Evolutionary conservation across 64 coral and sea anemone genomes (phyloP), one percentile per base, ranked within the genome.

Genomic region (Trachythela sp.): DNA sequence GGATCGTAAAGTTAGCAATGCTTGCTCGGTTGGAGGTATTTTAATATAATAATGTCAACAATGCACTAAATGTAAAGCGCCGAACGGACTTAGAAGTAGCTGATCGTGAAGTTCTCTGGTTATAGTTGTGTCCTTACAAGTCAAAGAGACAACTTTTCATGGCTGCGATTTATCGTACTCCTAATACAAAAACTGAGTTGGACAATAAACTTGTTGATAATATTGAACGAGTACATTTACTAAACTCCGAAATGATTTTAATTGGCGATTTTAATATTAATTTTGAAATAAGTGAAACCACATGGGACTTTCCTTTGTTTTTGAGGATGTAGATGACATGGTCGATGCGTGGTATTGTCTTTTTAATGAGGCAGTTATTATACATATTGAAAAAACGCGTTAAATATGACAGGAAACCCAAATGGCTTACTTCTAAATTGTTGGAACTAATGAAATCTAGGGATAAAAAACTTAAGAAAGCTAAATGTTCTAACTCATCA

Each of bases 181-280:
- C 93, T 31, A 56, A 40, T 22, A 11, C 9, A 58, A 91, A 88
- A 15, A 35, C 36, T 32, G 86, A 85, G 10, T 36, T 89, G 38
- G 90, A 92, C 72, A 49, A 64, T 26, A 86, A 31, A 13, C 54
- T 92, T 5, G 70, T 34, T 4, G 49, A 92, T 3, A 92, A 92
- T 84, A 89, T 94, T 20, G 90, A 94, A 45, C 77, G 8, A 45
- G 93, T 83, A 30, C 85, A 89, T 68, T 80, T 92, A 54, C n/a
- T 89, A 58, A 86, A 87, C 48, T 38, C 83, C 18, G 93, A 89
- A 52, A 94, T 56, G 20, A 89, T 92, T 39, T 42, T 94, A 2
- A 11, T n/a, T 40, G 83, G 93, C 8, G 87, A 94, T 59, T 85
- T 88, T 77, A 94, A 94, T 83, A 91, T 91, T 86, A 43, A 32